Evolutionary conservation across 2,113 vertebrate species (phyloP).

Genomic region (Ceyx cyanopectus): DNA sequence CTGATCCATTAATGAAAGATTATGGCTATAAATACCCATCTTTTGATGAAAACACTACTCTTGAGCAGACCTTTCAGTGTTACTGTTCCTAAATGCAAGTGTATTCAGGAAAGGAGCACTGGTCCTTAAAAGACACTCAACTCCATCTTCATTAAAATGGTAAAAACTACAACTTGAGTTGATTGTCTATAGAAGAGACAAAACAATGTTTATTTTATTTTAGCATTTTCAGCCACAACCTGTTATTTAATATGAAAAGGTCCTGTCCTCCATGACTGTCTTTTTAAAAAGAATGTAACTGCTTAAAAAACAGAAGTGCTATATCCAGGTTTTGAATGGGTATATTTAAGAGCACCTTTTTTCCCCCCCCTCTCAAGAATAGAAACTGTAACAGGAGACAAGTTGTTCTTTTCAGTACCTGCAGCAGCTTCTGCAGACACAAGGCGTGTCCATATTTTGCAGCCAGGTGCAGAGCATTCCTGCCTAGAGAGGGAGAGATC

Average conservation of each 20-base stretch:
- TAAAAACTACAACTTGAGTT: background rate
- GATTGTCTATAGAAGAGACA: background rate
- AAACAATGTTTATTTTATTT: background rate
- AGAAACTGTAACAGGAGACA: background rate
- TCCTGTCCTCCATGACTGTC: background rate
- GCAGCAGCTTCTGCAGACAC: conserved; percentile 94
- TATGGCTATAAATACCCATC: background rate
- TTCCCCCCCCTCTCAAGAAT: background rate
- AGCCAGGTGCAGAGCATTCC: conserved; percentile 92
- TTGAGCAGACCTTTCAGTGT: background rate
- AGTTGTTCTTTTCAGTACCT: conserved; percentile 80
- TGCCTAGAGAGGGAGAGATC: conserved; percentile 77
- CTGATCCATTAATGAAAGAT: background rate
- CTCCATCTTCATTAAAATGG: background rate
- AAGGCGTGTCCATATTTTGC: conserved; percentile 91
- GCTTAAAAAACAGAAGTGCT: background rate
- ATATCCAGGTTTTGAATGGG: rapidly evolving
- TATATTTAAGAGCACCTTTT: background rate
- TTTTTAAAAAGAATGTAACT: rapidly evolving
- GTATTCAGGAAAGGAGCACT: background rate
- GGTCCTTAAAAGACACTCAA: background rate
- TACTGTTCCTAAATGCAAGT: background rate
- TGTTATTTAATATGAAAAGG: background rate
- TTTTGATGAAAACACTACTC: background rate
- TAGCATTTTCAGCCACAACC: background rate